These are phyloP conservation scores for Chrysina gloriosa DNA, from an alignment of 2,888 invertebrate species.

Conservation along the genomic window DNA sequence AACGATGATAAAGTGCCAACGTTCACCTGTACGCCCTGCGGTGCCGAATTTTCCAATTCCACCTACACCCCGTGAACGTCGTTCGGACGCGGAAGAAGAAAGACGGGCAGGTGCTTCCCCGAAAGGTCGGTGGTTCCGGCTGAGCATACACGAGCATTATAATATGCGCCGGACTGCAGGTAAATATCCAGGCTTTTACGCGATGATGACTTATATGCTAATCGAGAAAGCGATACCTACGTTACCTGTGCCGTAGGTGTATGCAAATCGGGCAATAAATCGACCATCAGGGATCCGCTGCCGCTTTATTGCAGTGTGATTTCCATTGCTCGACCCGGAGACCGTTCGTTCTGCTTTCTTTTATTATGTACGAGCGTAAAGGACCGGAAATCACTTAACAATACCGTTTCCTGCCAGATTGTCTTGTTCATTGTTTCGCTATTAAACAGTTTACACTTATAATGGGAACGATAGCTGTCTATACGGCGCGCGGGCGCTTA, in stretches of 20 bases:
- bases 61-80: not conserved
- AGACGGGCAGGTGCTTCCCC: slow-evolving; percentile 5
- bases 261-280: slow-evolving; percentile 29
- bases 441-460: not conserved
- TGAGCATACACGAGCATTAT: slow-evolving; percentile 5
- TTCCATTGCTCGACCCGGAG: slow-evolving; percentile 5
- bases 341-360: slow-evolving; percentile 21
- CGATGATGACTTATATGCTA: slow-evolving; percentile 33
- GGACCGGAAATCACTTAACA: slow-evolving; percentile 30
- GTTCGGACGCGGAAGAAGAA: not conserved
- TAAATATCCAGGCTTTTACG: no score
- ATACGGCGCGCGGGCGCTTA: not conserved
- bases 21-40: slow-evolving; percentile 32
- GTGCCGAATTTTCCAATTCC: slow-evolving; percentile 42
- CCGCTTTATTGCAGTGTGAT: slow-evolving; percentile 25
- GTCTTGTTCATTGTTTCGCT: slow-evolving; percentile 31
- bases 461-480: slow-evolving; percentile 23
- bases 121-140: slow-evolving; percentile 13
- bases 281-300: slow-evolving; percentile 11
- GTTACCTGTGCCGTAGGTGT: not conserved
- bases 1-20: slow-evolving; percentile 26
- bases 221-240: slow-evolving; percentile 13
- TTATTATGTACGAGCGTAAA: not conserved
- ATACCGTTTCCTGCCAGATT: slow-evolving; percentile 29
- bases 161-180: slow-evolving; percentile 13